Conservation (phyloP, 2,888 invertebrate genomes). For the Nephrotoma guestfalica region DNA sequence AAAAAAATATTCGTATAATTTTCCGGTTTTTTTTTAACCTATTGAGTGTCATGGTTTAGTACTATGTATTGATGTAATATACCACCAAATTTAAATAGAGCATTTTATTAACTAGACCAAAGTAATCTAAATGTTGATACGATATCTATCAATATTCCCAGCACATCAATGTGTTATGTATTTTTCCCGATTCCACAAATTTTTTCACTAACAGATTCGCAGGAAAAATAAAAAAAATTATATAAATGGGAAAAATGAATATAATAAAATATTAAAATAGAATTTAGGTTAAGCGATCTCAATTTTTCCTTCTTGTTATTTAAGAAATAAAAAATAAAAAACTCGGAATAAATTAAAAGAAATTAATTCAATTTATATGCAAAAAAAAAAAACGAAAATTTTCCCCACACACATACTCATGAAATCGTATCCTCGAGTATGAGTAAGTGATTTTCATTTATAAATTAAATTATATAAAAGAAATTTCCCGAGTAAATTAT, state of each 20-base stretch:
- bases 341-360: background rate
- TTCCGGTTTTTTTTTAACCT: background rate
- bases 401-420: background rate
- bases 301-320: background rate
- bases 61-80: background rate
- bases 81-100: too few species aligned
- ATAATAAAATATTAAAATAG: background rate
- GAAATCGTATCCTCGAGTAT: background rate
- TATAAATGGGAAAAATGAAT: background rate
- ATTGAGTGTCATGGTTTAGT: background rate
- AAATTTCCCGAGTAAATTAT: background rate
- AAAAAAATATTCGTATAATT: background rate
- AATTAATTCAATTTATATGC: background rate
- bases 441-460: background rate
- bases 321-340: background rate
- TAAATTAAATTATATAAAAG: background rate
- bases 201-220: background rate
- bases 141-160: background rate
- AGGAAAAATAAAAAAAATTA: background rate
- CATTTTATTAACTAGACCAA: background rate
- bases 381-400: background rate
- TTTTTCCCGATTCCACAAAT: background rate
- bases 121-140: background rate
- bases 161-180: background rate
- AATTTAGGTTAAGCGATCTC: conserved; percentile 4